A percentile compares a stretch with the other conserved stretches of the same genome.
phyloP scores from a whole-genome alignment of 2,888 invertebrate genomes.

The Halocaridina rubra region DNA sequence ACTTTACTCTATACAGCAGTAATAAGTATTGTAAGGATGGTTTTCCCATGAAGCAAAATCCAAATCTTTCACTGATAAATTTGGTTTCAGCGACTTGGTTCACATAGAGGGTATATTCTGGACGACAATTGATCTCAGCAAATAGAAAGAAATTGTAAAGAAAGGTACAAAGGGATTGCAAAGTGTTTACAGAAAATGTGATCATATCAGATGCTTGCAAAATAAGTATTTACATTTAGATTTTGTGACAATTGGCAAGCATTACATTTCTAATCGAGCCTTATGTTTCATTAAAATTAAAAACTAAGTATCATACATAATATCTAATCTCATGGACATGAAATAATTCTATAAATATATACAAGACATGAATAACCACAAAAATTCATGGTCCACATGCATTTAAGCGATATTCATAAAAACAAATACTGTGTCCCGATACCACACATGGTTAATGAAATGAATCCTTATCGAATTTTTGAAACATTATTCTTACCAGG shows the following conservation, averaged over 20 bases:
- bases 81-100: not conserved
- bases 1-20: not conserved
- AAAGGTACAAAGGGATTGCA: too few species aligned
- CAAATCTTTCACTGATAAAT: not conserved
- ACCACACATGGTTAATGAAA: slow-evolving; percentile 19
- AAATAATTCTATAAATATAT: slow-evolving; percentile 47
- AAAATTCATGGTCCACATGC: slow-evolving; percentile 51
- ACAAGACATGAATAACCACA: slow-evolving; percentile 34
- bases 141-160: too few species aligned
- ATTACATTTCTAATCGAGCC: slow-evolving; percentile 22
- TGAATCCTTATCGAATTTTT: not conserved
- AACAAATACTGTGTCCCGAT: slow-evolving; percentile 43
- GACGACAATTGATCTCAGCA: not conserved
- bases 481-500: not conserved
- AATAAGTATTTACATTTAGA: slow-evolving; percentile 27
- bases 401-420: slow-evolving; percentile 42
- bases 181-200: slow-evolving; percentile 27
- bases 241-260: slow-evolving; percentile 39
- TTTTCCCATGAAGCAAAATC: not conserved
- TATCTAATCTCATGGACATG: slow-evolving; percentile 52
- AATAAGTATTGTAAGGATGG: not conserved
- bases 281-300: slow-evolving; percentile 6
- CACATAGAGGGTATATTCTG: not conserved
- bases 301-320: slow-evolving; percentile 21
- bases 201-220: slow-evolving; percentile 30